Percentiles rank a stretch among this genome's conserved stretches.
phyloP scores from a whole-genome alignment of 2,797 vertebrate genomes.

The Coccyzus lansbergi region DNA sequence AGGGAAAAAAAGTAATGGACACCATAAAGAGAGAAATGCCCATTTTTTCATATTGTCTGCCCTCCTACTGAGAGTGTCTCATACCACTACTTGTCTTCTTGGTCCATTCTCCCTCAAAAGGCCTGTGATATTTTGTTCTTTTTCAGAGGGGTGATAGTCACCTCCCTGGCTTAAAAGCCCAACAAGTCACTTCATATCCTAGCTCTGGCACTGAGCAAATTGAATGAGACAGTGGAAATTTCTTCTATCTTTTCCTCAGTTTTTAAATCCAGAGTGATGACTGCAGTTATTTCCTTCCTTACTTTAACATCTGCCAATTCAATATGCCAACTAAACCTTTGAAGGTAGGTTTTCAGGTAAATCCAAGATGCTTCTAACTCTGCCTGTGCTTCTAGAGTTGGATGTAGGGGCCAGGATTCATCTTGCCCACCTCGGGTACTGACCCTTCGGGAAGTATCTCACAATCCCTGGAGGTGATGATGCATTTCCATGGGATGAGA shows the following conservation, averaged over 20 bases:
- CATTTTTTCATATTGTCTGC: background rate
- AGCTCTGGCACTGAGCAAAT: background rate
- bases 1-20: background rate
- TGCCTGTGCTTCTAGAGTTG: background rate
- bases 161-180: background rate
- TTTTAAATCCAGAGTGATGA: background rate
- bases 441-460: background rate
- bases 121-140: background rate
- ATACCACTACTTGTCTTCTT: background rate
- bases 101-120: background rate
- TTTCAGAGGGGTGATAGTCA: background rate
- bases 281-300: background rate
- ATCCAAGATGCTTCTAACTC: background rate
- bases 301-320: background rate
- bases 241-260: background rate
- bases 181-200: background rate
- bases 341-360: background rate
- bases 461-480: background rate
- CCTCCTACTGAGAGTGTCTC: background rate
- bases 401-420: background rate
- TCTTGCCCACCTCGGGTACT: background rate
- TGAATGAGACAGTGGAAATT: background rate
- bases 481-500: background rate
- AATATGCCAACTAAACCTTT: background rate
- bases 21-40: background rate